phyloP scores from a whole-genome alignment of 2,113 vertebrate species.

The Oreochromis niloticus region DNA sequence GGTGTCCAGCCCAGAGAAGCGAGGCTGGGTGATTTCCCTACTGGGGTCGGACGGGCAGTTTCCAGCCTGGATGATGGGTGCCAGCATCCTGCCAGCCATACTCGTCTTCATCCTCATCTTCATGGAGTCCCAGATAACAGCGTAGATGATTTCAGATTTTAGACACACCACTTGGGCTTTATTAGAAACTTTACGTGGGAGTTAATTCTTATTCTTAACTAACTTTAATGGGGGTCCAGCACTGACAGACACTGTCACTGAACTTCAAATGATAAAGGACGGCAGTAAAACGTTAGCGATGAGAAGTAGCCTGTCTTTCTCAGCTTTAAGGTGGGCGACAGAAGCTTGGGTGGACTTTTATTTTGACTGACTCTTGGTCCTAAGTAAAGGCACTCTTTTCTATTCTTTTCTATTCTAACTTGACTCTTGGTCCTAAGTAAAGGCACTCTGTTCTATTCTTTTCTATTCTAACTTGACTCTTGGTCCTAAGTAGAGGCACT shows the following conservation, averaged over 20 bases:
- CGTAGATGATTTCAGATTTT: constrained; percentile 65
- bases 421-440: fast-evolving
- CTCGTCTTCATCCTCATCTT: constrained; percentile 96
- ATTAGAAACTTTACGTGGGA: neutral
- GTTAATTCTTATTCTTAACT: neutral
- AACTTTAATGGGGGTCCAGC: neutral
- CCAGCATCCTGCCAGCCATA: constrained; percentile 83
- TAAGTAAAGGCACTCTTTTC: fast-evolving
- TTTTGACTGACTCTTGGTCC: neutral
- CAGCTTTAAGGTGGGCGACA: neutral
- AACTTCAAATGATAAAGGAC: neutral
- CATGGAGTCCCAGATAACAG: constrained; percentile 98
- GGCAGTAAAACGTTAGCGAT: neutral
- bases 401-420: fast-evolving
- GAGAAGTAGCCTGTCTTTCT: neutral
- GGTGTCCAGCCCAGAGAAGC: constrained; percentile 83
- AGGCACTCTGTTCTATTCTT: fast-evolving
- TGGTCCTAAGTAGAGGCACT: too few relatives aligned
- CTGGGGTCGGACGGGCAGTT: constrained; percentile 78
- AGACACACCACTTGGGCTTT: neutral
- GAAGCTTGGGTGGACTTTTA: neutral
- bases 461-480: neutral
- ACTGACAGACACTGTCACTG: neutral
- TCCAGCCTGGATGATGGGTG: constrained; percentile 94
- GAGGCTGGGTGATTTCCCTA: constrained; percentile 89